A percentile compares a stretch with the other conserved stretches of the same genome.
Evolutionary conservation across 2,113 vertebrate species (phyloP).

Genomic region (Ammodramus savannarum): DNA sequence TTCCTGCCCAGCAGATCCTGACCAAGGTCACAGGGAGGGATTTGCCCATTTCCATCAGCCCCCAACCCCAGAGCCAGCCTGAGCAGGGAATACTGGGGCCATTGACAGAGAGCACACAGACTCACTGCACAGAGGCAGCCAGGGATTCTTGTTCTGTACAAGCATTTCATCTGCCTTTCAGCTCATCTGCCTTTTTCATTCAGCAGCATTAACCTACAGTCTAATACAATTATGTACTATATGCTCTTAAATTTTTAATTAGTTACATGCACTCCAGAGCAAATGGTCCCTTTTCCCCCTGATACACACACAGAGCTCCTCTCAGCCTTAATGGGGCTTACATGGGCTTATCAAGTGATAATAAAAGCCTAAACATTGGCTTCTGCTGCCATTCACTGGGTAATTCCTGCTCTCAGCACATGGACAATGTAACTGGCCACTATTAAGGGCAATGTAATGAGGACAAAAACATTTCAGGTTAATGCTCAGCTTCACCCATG

Average conservation of each 20-base stretch:
- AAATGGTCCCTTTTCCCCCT: neutral
- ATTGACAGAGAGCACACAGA: neutral
- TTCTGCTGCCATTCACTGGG: neutral
- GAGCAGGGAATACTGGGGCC: neutral
- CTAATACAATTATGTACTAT: neutral
- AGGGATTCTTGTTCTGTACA: neutral
- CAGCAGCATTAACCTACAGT: conserved; percentile 16
- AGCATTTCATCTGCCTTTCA: neutral
- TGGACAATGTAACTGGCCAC: neutral
- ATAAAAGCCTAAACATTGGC: conserved; percentile 1
- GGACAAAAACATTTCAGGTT: neutral
- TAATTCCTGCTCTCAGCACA: conserved; percentile 6
- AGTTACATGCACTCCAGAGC: neutral
- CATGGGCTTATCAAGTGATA: conserved; percentile 38
- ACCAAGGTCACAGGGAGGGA: neutral
- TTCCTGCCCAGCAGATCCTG: neutral
- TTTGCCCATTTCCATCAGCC: neutral
- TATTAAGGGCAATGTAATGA: neutral
- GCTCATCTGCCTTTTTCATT: neutral
- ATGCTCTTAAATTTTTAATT: conserved; percentile 48
- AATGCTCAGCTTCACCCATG: neutral
- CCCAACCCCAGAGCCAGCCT: fast-evolving
- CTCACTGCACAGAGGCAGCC: neutral
- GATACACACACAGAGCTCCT: neutral
- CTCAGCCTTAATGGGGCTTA: neutral